These are phyloP conservation scores for Globodera rostochiensis DNA, from an alignment of 1,140 invertebrate genomes.

Conservation along the genomic window DNA sequence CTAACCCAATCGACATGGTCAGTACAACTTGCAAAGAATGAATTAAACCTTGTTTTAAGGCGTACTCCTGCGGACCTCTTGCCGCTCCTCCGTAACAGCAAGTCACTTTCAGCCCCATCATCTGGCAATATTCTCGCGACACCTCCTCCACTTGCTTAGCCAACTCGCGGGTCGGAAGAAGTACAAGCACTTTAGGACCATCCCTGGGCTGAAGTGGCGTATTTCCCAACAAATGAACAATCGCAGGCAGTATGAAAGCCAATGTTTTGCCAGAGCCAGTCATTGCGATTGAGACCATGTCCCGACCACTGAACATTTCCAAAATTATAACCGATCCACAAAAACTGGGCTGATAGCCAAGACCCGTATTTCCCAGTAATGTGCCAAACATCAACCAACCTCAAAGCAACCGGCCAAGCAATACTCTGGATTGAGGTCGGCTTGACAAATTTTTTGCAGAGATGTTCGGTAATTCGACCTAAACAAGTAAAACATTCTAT, in stretches of 20 bases:
- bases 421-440: conserved; percentile 67
- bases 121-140: conserved; percentile 82
- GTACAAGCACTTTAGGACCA: conserved; percentile 71
- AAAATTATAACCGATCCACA: no score
- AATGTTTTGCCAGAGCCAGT: conserved; percentile 73
- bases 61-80: conserved; percentile 72
- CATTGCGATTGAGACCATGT: conserved; percentile 70
- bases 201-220: conserved; percentile 65
- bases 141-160: conserved; percentile 95
- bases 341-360: no score
- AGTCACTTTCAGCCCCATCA: conserved; percentile 82
- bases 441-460: conserved; percentile 52
- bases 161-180: conserved; percentile 90
- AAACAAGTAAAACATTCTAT: neutral
- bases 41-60: conserved; percentile 75
- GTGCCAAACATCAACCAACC: conserved; percentile 18
- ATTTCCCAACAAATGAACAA: conserved; percentile 90
- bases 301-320: conserved; percentile 64
- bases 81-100: conserved; percentile 86
- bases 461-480: conserved; percentile 37
- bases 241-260: conserved; percentile 66
- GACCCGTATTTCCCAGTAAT: neutral
- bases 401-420: conserved; percentile 68
- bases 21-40: neutral
- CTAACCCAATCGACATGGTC: conserved; percentile 6